Conservation (phyloP, 2,113 vertebrate species). For the Anoura caudifer region DNA sequence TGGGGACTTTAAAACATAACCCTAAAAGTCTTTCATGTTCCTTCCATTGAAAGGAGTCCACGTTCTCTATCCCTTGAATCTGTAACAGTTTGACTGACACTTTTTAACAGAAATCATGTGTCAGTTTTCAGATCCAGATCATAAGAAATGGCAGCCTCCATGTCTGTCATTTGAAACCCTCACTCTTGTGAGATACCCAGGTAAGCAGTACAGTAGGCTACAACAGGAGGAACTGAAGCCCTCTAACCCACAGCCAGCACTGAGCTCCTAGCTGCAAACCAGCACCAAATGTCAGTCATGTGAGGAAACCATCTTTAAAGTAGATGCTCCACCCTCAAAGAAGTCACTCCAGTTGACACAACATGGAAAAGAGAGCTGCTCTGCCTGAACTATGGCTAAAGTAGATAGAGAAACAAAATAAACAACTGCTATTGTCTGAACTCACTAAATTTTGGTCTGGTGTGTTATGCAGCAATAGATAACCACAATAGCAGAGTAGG, state of each 20-base stretch:
- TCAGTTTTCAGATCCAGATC: background rate
- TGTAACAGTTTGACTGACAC: background rate
- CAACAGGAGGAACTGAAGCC: background rate
- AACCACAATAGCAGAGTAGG: background rate
- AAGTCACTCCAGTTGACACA: background rate
- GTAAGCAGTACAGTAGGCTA: background rate
- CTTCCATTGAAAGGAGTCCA: background rate
- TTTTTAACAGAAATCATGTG: background rate
- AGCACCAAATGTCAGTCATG: background rate
- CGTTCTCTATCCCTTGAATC: background rate
- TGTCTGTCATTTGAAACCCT: background rate
- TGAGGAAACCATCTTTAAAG: background rate
- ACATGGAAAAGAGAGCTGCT: background rate
- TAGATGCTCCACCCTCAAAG: background rate
- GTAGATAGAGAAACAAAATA: background rate
- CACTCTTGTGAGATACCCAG: background rate
- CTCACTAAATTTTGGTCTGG: background rate
- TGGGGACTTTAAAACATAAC: background rate
- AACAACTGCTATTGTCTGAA: background rate
- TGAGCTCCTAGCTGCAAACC: background rate
- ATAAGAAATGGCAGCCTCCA: background rate
- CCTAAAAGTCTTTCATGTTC: background rate
- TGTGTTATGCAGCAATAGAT: background rate
- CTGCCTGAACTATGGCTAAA: background rate
- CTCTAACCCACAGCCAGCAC: background rate